A percentile compares a stretch with the other conserved stretches of the same genome.
Evolutionary conservation across 2,888 invertebrate genomes (phyloP).

Genomic region (Meghimatium bilineatum): DNA sequence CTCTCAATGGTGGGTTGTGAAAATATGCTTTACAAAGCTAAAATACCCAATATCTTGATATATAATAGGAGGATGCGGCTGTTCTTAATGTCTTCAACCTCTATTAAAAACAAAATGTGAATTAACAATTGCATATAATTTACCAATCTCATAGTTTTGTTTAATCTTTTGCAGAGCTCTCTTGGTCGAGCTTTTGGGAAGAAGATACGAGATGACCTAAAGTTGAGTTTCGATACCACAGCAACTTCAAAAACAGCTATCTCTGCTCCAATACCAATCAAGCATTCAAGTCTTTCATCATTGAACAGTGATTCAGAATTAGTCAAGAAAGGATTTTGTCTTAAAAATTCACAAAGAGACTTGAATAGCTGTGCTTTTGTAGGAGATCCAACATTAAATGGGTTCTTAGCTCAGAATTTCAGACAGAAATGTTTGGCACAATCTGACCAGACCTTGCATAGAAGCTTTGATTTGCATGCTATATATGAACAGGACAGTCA

Average conservation of each 20-base stretch:
- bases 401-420: conserved; percentile 1
- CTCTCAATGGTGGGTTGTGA: no score
- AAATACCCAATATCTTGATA: no score
- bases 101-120: no score
- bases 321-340: conserved; percentile 42
- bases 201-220: conserved; percentile 69
- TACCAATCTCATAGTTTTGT: conserved; percentile 2
- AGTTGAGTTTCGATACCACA: conserved; percentile 52
- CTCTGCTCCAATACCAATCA: conserved; percentile 58
- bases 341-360: conserved; percentile 22
- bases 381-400: conserved; percentile 25
- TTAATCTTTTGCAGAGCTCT: conserved; percentile 66
- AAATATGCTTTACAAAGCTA: no score
- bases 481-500: not conserved
- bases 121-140: not conserved
- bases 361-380: not conserved
- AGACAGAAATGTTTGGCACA: conserved; percentile 1
- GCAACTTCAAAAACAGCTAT: conserved; percentile 59
- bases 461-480: conserved; percentile 2
- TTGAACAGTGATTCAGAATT: conserved; percentile 52
- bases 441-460: conserved; percentile 32
- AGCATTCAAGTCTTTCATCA: conserved; percentile 55
- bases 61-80: no score
- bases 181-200: conserved; percentile 73
- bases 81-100: no score